phyloP scores from a whole-genome alignment of 2,113 vertebrate genomes.

The Thinocorus orbignyianus region DNA sequence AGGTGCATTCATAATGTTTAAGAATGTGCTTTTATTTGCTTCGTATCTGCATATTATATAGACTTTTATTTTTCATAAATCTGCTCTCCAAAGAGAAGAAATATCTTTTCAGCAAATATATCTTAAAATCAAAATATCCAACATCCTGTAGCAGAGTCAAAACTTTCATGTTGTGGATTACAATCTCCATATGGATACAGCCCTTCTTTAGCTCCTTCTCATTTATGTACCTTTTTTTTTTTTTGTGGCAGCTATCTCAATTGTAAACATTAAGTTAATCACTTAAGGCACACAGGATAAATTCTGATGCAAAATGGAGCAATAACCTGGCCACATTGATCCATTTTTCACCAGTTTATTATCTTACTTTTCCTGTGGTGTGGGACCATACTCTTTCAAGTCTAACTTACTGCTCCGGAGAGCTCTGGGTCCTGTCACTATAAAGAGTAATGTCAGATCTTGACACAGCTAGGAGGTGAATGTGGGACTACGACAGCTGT shows the following conservation, averaged over 20 bases:
- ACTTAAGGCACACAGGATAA: neutral
- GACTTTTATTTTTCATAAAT: neutral
- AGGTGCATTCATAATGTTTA: neutral
- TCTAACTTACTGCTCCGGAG: neutral
- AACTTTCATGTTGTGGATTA: neutral
- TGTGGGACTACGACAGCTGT: neutral
- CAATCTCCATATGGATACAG: neutral
- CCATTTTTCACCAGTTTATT: neutral
- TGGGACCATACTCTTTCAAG: neutral
- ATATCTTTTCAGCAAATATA: neutral
- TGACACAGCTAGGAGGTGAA: neutral
- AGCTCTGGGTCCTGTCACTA: neutral
- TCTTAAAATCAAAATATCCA: neutral
- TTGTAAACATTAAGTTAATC: neutral
- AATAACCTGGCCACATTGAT: neutral
- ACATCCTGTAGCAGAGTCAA: neutral
- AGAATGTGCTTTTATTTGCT: conserved; percentile 23
- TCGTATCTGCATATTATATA: neutral
- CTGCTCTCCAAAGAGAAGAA: neutral
- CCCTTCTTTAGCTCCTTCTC: neutral
- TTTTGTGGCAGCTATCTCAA: neutral
- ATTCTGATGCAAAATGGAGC: neutral
- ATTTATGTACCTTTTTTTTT: neutral
- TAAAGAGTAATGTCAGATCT: neutral
- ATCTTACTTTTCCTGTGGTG: neutral